Base-by-base conservation (phyloP, 2,888 invertebrate species). In the Cryptus viduatorius region DNA sequence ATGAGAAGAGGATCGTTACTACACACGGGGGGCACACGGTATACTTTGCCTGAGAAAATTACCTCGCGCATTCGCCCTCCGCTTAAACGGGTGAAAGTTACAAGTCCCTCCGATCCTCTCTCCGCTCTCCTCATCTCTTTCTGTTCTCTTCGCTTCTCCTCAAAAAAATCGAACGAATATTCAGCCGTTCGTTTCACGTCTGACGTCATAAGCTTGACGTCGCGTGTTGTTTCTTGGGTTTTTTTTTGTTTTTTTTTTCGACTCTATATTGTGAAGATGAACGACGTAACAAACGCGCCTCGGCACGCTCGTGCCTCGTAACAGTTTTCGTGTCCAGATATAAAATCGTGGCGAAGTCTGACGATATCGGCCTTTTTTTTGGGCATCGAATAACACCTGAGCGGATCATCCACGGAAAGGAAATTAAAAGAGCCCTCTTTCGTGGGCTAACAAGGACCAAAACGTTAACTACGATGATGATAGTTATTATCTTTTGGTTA, bases 81-180 rank as follows among this genome's bases (percentile, higher is more conserved):
- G 83, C 77, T 82, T 86, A 83, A 87, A 71, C 83, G 86, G 82
- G 86, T 83, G 86, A 86, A 86, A 86, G 86, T 85, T 72, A 68
- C 67, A 77, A 77, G 72, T 77, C 44, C 46, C 37, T 37, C 37
- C 37, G 37, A 37, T 37, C 8, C 4, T 37, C 37, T 37, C 37
- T 37, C 37, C 5, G 37, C 37, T 50, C 67, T 64, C 48, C 37
- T 42, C 56, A 50, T 65, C 64, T 68, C 67, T 61, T 59, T 56
- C 46, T 68, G 14, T 50, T 59, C 56, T 67, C 42, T 83, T 68
- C 71, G 12, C 24, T 64, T 19, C 4, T 24, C 19, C 48, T 64
- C 71, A 4, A n/a, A 14, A 76, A 71, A 79, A 83, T 64, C 65
- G 24, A 71, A 59, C 56, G 42, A 50, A 61, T 75, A 69, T 59